Conservation (phyloP, 2,113 vertebrate species). For the Aramus guarauna region DNA sequence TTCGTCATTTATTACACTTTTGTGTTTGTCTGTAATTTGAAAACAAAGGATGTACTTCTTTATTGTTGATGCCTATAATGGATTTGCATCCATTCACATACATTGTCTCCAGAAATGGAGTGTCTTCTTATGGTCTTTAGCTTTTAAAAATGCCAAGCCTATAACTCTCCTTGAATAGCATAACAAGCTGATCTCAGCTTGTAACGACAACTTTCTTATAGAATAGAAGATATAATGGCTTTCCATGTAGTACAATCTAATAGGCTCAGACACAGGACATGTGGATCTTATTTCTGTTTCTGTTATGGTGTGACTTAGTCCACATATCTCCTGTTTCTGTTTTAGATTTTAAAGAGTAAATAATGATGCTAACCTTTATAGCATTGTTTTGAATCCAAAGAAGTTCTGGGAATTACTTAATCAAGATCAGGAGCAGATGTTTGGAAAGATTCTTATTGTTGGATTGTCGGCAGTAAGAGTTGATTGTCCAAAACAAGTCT, state of each 20-base stretch:
- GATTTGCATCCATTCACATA: background rate
- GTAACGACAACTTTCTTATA: background rate
- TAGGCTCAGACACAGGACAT: background rate
- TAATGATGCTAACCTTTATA: background rate
- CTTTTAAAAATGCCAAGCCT: background rate
- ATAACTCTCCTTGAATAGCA: background rate
- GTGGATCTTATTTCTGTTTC: background rate
- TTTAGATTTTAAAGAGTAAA: background rate
- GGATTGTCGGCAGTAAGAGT: background rate
- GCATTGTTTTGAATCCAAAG: background rate
- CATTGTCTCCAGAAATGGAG: background rate
- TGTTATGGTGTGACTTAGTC: background rate
- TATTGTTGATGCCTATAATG: background rate
- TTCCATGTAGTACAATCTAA: background rate
- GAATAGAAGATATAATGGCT: background rate
- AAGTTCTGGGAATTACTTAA: background rate
- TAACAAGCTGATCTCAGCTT: background rate
- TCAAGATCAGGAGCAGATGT: background rate
- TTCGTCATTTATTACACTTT: background rate
- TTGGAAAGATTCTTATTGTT: background rate
- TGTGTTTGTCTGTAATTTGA: background rate
- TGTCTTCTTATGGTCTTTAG: background rate
- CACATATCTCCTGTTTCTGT: background rate
- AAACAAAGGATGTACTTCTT: background rate
- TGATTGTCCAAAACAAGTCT: background rate